Conservation (phyloP, 2,797 vertebrate genomes). For the Esox masquinongy region DNA sequence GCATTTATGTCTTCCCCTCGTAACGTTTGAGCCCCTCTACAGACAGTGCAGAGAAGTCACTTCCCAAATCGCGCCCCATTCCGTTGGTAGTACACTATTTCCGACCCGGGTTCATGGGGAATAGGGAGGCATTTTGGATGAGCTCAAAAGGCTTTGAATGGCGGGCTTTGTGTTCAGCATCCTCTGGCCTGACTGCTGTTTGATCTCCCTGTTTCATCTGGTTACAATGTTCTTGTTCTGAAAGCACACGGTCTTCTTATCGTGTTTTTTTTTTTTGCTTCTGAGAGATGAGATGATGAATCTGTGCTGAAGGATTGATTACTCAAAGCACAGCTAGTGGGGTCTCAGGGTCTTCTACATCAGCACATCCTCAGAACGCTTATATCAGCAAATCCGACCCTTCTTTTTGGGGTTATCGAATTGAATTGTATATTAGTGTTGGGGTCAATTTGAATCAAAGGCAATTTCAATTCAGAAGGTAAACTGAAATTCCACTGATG, state of each 20-base stretch:
- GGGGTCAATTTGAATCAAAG: too few relatives aligned
- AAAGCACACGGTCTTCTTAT: neutral
- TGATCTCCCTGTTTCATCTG: conserved; percentile 1
- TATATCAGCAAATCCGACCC: neutral
- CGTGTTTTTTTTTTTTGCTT: neutral
- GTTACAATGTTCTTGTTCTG: neutral
- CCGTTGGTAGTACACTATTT: too few relatives aligned
- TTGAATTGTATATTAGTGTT: too few relatives aligned
- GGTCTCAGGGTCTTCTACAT: neutral
- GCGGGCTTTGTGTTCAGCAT: conserved; percentile 1
- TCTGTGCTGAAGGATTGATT: neutral
- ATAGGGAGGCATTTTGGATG: neutral
- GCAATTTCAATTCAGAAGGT: too few relatives aligned
- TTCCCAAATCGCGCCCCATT: too few relatives aligned
- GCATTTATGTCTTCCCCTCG: conserved; percentile 2
- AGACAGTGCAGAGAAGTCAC: neutral
- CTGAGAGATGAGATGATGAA: neutral
- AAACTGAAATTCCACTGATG: too few relatives aligned
- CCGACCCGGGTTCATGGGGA: too few relatives aligned
- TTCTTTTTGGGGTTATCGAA: neutral
- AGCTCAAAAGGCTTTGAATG: neutral
- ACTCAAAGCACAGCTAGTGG: neutral
- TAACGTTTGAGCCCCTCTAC: neutral
- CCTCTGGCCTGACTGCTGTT: neutral
- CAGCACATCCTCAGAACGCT: neutral